These are phyloP conservation scores for Cephalophus harveyi DNA, from an alignment of 2,113 vertebrate genomes.

Conservation along the genomic window DNA sequence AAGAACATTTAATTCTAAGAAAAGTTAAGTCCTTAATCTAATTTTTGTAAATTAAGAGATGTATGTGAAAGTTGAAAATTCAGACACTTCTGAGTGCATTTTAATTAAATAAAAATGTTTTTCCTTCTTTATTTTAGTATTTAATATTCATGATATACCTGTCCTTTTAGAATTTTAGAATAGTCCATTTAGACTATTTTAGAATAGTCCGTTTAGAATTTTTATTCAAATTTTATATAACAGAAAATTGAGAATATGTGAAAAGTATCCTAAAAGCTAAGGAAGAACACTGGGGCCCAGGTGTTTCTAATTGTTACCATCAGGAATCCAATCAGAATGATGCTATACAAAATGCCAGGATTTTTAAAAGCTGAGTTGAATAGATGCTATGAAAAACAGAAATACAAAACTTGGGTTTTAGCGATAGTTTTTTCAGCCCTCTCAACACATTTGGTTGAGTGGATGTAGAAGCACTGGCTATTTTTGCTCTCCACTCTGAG, in stretches of 20 bases:
- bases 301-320: conserved; percentile 53
- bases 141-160: background rate
- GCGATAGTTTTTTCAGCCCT: background rate
- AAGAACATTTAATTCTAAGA: background rate
- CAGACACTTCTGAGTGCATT: background rate
- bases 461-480: background rate
- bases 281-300: conserved; percentile 12
- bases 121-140: background rate
- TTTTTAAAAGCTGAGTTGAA: background rate
- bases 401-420: conserved; percentile 25
- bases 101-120: background rate
- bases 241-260: background rate
- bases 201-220: background rate
- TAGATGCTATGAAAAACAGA: background rate
- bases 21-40: conserved; percentile 37
- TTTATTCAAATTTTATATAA: background rate
- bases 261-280: background rate
- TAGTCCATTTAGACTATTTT: background rate
- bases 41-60: background rate
- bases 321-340: background rate
- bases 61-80: background rate
- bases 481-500: background rate
- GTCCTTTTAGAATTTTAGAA: background rate
- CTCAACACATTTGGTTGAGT: background rate
- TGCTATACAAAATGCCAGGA: background rate